Base-by-base conservation (phyloP, 23 tunicate species). In the Oikopleura dioica region DNA sequence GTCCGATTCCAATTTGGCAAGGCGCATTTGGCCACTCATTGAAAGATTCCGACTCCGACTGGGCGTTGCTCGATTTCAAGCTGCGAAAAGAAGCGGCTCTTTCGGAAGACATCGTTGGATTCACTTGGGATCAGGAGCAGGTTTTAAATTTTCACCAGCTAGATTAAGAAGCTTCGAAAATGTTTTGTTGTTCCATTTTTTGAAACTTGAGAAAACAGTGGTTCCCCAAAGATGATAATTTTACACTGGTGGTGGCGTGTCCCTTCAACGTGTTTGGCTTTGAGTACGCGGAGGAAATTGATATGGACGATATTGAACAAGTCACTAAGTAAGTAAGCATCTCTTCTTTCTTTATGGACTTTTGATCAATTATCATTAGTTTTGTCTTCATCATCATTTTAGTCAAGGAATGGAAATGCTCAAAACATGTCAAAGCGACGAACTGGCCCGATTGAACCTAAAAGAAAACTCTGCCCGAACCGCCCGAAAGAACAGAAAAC, bases 221-320 rank as follows among this genome's bases (percentile, higher is more conserved):
- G 16, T 12, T 63, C 26, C 72, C 72, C 2, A 23, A 63, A 16
- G 33, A 63, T 28, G 30, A 63, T 12, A 63, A 63, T 28, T 63
- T 24, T 5, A 63, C 72, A 5, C 16, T 63, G 16, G 72, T 63
- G 2, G 30, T 63, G 4, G 72, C 72, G 4, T 63, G 72, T 31
- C 72, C 72, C 30, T 63, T 63, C 26, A 63, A 63, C 33, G 72
- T 63, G 29, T 31, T 63, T 2, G 72, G 72, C 33, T 23, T 63
- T 63, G 72, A 63, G 26, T 63, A 63, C 72, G 33, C 4, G 16
- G 26, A 63, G 16, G 55, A 44, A 9, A 24, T 31, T 2, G 72
- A 63, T 12, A 23, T 12, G 26, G 33, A 23, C 29, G 72, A 63
- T 4, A 12, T 63, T 2, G 33, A 63, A 16, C 30, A 23, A 2